phyloP scores from a whole-genome alignment of 2,113 vertebrate genomes.

The Chloropsis hardwickii region DNA sequence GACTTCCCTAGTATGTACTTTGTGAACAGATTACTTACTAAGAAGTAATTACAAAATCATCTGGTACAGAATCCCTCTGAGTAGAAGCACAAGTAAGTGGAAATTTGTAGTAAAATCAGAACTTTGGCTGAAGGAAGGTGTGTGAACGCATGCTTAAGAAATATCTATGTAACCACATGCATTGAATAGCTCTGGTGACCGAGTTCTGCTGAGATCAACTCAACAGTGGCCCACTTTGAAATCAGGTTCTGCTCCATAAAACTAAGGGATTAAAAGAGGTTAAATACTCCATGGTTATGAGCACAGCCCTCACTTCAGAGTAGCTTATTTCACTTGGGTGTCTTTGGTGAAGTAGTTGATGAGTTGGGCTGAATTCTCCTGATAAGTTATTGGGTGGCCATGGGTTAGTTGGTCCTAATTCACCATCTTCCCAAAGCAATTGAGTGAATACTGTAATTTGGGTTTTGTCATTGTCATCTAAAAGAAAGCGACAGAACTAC shows the following conservation, averaged over 20 bases:
- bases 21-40: background rate
- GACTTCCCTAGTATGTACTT: background rate
- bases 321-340: background rate
- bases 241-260: background rate
- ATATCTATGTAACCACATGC: background rate
- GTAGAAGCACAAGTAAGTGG: background rate
- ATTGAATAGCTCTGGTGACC: background rate
- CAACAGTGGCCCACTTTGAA: accelerated
- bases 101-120: background rate
- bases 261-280: background rate
- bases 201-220: background rate
- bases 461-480: background rate
- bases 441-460: background rate
- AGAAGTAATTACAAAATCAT: background rate
- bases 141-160: background rate
- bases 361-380: background rate
- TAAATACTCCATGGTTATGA: background rate
- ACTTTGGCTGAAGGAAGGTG: background rate
- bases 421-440: background rate
- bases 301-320: background rate
- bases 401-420: background rate
- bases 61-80: background rate
- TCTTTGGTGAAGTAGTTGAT: background rate
- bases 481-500: background rate
- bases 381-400: background rate